Conservation (phyloP, 2,797 vertebrate genomes). For the Brotula barbata region DNA sequence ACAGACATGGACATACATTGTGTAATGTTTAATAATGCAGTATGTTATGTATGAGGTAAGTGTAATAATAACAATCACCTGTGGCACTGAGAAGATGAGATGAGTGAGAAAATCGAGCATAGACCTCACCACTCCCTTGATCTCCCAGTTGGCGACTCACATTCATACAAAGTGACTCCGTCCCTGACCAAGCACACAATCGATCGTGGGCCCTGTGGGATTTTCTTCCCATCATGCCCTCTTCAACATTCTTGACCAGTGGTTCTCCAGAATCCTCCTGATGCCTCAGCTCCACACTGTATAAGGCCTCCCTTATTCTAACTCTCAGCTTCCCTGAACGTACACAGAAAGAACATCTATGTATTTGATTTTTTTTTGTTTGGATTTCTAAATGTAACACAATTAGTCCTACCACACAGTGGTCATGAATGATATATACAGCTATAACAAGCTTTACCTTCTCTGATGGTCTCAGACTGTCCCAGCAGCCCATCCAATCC, state of each 20-base stretch:
- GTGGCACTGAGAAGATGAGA: slow-evolving; percentile 57
- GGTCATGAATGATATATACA: neutral
- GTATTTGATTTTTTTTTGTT: neutral
- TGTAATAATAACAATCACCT: slow-evolving; percentile 57
- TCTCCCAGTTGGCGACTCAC: slow-evolving; percentile 55
- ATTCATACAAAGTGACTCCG: slow-evolving; percentile 73
- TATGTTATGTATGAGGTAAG: neutral
- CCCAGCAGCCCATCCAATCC: slow-evolving; percentile 74
- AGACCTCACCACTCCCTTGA: slow-evolving; percentile 50
- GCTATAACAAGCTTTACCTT: slow-evolving; percentile 64
- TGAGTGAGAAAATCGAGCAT: slow-evolving; percentile 73
- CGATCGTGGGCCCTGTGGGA: slow-evolving; percentile 35
- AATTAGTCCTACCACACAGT: no score
- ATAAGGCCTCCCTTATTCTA: slow-evolving; percentile 63
- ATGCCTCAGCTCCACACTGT: slow-evolving; percentile 77
- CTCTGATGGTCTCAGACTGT: slow-evolving; percentile 60
- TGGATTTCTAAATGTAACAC: neutral
- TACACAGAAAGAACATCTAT: neutral
- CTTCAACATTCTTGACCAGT: slow-evolving; percentile 41
- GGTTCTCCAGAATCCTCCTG: slow-evolving; percentile 51
- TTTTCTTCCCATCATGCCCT: slow-evolving; percentile 47
- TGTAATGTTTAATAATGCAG: neutral
- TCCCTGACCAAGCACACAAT: slow-evolving; percentile 68
- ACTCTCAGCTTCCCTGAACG: slow-evolving; percentile 79
- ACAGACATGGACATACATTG: neutral